phyloP scores from a whole-genome alignment of 2,797 vertebrate genomes.

The Lithobates pipiens region DNA sequence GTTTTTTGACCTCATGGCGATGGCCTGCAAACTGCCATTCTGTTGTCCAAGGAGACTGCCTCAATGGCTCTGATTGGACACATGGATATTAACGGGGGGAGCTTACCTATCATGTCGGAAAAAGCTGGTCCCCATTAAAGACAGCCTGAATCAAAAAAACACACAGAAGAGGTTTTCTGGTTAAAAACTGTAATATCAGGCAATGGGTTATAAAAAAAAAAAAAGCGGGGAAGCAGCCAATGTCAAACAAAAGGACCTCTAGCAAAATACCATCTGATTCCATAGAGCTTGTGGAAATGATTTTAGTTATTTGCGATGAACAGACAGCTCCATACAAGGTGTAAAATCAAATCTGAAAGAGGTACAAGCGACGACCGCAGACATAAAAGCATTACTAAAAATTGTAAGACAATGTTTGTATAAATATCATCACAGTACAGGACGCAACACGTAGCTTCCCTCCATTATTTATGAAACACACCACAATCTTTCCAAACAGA shows the following conservation, averaged over 20 bases:
- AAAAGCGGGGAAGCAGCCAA: not conserved
- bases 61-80: too few species aligned
- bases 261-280: not conserved
- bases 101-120: not conserved
- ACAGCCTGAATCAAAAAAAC: not conserved
- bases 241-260: not conserved
- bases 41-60: not conserved
- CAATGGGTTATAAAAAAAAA: too few species aligned
- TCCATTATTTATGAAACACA: not conserved
- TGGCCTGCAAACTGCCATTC: not conserved
- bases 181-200: too few species aligned
- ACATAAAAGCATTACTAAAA: not conserved
- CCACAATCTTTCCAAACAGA: not conserved
- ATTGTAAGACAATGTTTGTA: not conserved
- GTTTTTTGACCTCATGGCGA: not conserved
- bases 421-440: not conserved
- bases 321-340: not conserved
- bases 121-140: not conserved
- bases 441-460: not conserved
- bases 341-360: not conserved
- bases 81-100: too few species aligned
- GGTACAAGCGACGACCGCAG: not conserved
- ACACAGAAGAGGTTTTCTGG: not conserved
- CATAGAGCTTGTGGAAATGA: not conserved
- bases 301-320: not conserved